A percentile compares a stretch with the other conserved stretches of the same genome.
Conservation (phyloP, 1,140 invertebrate species). For the Amphibalanus amphitrite region DNA sequence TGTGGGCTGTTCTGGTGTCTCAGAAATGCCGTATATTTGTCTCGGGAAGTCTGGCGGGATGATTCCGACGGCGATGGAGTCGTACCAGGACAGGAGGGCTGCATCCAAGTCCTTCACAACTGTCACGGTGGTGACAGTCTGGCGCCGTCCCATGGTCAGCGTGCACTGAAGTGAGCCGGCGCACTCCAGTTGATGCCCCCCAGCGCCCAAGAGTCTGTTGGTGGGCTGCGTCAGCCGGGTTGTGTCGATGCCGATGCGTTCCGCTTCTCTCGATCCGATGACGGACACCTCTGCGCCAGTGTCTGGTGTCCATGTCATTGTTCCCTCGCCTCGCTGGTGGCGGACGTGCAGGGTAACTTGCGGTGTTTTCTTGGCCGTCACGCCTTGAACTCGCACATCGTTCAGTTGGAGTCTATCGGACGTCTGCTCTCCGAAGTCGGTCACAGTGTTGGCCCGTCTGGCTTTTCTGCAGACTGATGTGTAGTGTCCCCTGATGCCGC, state of each 20-base stretch:
- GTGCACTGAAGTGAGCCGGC: not conserved
- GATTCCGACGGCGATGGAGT: slow-evolving; percentile 3
- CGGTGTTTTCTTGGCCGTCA: no score
- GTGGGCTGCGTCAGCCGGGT: not conserved
- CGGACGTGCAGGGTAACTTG: not conserved
- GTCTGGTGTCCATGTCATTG: slow-evolving; percentile 7
- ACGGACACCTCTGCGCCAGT: slow-evolving; percentile 4
- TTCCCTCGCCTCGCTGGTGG: not conserved
- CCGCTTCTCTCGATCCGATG: not conserved
- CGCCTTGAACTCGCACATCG: not conserved
- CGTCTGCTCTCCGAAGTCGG: not conserved
- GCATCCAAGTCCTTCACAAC: slow-evolving; percentile 5
- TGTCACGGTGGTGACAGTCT: not conserved
- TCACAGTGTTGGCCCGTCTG: not conserved
- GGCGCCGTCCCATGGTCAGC: not conserved
- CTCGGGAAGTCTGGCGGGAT: not conserved
- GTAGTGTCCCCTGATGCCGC: slow-evolving; percentile 4
- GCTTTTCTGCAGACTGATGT: not conserved
- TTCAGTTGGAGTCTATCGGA: not conserved
- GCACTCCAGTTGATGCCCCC: not conserved
- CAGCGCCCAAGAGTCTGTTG: not conserved
- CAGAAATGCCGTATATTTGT: slow-evolving; percentile 1
- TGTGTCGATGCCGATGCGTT: not conserved
- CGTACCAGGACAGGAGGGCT: slow-evolving; percentile 5
- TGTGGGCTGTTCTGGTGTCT: not conserved